Percentiles rank a stretch among this genome's conserved stretches.
Evolutionary conservation across 2,113 vertebrate genomes (phyloP).

Genomic region (Tauraco erythrolophus): DNA sequence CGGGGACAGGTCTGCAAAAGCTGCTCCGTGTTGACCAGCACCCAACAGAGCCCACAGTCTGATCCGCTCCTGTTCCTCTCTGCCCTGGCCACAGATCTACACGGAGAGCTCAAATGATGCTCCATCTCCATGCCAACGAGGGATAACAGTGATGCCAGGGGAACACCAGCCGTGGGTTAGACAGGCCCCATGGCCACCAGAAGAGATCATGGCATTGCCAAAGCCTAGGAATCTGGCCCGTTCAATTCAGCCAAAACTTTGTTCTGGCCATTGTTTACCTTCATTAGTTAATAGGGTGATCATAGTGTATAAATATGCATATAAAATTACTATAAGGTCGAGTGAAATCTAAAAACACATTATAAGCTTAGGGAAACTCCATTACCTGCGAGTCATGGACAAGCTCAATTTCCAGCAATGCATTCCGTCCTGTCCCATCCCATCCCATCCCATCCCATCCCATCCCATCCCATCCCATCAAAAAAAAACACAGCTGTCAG

Average conservation of each 20-base stretch:
- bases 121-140: rapidly evolving
- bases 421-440: not conserved
- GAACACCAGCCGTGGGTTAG: not conserved
- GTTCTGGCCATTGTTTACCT: not conserved
- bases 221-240: not conserved
- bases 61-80: not conserved
- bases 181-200: not conserved
- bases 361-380: not conserved
- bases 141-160: rapidly evolving
- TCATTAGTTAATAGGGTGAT: not conserved
- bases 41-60: not conserved
- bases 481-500: rapidly evolving
- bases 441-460: not conserved
- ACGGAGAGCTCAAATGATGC: not conserved
- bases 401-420: not conserved
- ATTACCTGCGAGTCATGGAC: not conserved
- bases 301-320: not conserved
- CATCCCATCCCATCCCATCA: rapidly evolving
- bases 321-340: not conserved
- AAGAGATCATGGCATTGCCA: not conserved
- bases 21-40: not conserved
- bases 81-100: not conserved
- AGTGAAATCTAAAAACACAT: not conserved
- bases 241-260: not conserved
- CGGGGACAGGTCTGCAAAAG: not conserved